Base-by-base conservation (phyloP, 1,140 invertebrate species). In the Cydia fagiglandana region DNA sequence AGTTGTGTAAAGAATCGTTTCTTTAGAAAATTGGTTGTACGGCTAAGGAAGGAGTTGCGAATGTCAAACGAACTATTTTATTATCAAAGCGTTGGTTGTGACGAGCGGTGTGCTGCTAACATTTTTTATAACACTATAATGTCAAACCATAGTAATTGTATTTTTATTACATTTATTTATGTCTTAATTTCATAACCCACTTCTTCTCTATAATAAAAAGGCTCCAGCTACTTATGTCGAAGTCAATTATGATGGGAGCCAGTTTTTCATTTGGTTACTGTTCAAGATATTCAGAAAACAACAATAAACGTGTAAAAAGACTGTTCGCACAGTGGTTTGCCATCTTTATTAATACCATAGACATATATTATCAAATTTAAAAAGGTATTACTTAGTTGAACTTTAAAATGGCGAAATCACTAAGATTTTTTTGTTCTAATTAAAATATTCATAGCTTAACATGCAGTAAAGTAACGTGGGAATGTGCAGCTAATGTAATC, bases 161-260 rank as follows among this genome's bases (percentile, higher is more conserved):
- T 10, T 45, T 30, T 30, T 34, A 28, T 47, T 47, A 47, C 2
- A 41, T 47, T 45, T 47, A 15, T 15, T 47, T 47, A 0, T 17
- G n/a, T 56, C 53, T 7, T 17, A 17, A 17, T 7, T 56, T 56
- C 15, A 50, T 15, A 50, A 13, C 45, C 4, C 15, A 61, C 9
- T 10, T 10, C 17, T 61, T 10, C 17, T 61, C n/a, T 20, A 17
- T 3, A 61, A 61, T 61, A 2, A 20, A 61, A 61, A 61, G 56
- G 56, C 56, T 61, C 56, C 56, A 61, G 56, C 56, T 61, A 61
- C 56, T 61, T 61, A 61, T n/a, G 20, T 61, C 56, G 56, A 61
- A 24, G 56, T 61, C 56, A 61, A 61, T 61, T 61, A 61, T 61
- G 56, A 61, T 61, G 17, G 56, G 56, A 61, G 56, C 9, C 17